These are phyloP conservation scores for Vireo griseus DNA, from an alignment of 2,797 vertebrate species.

Conservation along the genomic window DNA sequence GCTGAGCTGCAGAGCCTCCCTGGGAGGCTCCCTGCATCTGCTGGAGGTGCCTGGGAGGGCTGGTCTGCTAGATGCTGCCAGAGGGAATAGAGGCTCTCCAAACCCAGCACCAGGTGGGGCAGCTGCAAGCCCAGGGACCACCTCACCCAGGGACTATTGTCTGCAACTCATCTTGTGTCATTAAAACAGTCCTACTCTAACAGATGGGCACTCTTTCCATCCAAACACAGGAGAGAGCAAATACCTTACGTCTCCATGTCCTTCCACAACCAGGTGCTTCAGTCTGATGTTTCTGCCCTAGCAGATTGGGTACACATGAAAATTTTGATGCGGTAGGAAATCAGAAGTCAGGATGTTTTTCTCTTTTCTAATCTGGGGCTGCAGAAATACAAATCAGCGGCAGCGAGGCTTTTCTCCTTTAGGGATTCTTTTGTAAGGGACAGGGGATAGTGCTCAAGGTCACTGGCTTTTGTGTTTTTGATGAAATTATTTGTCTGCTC, in stretches of 20 bases:
- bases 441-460: slow-evolving; percentile 12
- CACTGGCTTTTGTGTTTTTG: slow-evolving; percentile 3
- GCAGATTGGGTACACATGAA: rapidly evolving
- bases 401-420: neutral
- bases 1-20: rapidly evolving
- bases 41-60: neutral
- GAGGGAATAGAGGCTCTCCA: neutral
- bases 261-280: neutral
- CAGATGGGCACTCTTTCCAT: neutral
- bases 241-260: neutral
- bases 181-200: neutral
- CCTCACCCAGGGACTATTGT: neutral
- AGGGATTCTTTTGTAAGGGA: neutral
- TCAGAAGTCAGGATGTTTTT: neutral
- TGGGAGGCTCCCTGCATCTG: rapidly evolving
- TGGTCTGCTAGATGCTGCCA: rapidly evolving
- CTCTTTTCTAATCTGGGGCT: neutral
- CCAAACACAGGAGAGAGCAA: neutral
- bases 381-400: neutral
- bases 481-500: slow-evolving; percentile 40
- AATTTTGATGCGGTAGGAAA: neutral
- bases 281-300: neutral
- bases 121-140: neutral
- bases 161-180: neutral
- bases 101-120: neutral